Evolutionary conservation across 2,888 invertebrate species (phyloP).

Genomic region (Subacronicta megacephala): DNA sequence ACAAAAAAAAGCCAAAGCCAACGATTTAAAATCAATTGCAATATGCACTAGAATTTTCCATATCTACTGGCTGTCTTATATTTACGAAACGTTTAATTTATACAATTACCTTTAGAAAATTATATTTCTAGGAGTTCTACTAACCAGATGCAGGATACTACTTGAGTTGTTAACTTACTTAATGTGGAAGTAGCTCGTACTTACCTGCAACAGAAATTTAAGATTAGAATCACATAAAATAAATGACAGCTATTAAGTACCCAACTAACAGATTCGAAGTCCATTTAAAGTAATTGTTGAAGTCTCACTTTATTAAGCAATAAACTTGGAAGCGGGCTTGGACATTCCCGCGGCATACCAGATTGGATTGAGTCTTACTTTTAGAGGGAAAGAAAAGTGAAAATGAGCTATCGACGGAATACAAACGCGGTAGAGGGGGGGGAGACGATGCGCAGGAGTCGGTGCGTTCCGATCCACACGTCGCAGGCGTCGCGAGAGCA

Average conservation of each 20-base stretch:
- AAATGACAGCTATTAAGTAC: conserved; percentile 36
- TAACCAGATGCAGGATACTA: conserved; percentile 63
- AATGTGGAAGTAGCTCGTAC: conserved; percentile 46
- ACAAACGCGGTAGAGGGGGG: conserved; percentile 45
- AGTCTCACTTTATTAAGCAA: conserved; percentile 47
- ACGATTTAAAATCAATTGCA: too few relatives aligned
- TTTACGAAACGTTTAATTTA: too few relatives aligned
- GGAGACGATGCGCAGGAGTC: conserved; percentile 55
- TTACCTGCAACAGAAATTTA: conserved; percentile 66
- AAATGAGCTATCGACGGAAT: conserved; percentile 59
- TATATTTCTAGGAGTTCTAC: background rate
- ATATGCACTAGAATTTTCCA: too few relatives aligned
- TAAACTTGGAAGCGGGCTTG: conserved; percentile 39
- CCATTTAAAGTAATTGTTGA: conserved; percentile 51
- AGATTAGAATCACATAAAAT: conserved; percentile 44
- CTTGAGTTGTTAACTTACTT: conserved; percentile 53
- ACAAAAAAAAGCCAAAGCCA: too few relatives aligned
- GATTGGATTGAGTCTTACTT: conserved; percentile 60
- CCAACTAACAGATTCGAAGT: conserved; percentile 46
- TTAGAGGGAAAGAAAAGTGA: conserved; percentile 57
- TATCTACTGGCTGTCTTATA: too few relatives aligned
- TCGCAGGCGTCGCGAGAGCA: conserved; percentile 74
- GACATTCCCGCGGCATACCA: conserved; percentile 52
- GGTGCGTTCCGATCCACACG: conserved; percentile 78
- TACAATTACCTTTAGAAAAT: too few relatives aligned